Evolutionary conservation across 2,888 invertebrate genomes (phyloP).

Genomic region (Acrobasis consociella): DNA sequence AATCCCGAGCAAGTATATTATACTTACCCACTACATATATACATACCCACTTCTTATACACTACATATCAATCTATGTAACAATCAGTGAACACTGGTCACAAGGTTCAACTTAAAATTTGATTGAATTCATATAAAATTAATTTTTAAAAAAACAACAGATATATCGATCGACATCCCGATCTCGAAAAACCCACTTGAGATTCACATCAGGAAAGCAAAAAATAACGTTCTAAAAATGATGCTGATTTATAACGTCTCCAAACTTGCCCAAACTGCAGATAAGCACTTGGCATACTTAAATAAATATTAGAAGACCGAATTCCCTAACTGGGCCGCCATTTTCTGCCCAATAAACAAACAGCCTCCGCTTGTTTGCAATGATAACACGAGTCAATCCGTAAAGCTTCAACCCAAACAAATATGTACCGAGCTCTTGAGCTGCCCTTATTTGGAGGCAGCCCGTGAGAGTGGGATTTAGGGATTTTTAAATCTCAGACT

Average conservation of each 20-base stretch:
- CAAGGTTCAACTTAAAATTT: no score
- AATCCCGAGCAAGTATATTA: no score
- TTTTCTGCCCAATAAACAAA: slow-evolving; percentile 52
- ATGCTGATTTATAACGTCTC: slow-evolving; percentile 8
- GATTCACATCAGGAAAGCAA: not conserved
- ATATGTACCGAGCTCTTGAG: slow-evolving; percentile 71
- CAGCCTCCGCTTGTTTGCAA: slow-evolving; percentile 64
- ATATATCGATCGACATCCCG: not conserved
- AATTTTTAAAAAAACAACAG: not conserved
- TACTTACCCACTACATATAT: no score
- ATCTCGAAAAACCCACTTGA: not conserved
- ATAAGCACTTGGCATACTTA: slow-evolving; percentile 19
- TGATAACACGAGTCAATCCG: slow-evolving; percentile 71
- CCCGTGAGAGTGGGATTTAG: not conserved
- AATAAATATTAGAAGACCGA: slow-evolving; percentile 23
- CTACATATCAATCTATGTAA: no score
- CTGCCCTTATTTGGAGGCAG: slow-evolving; percentile 41
- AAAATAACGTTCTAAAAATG: not conserved
- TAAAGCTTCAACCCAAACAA: slow-evolving; percentile 67
- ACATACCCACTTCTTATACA: no score
- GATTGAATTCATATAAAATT: no score
- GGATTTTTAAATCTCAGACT: slow-evolving; percentile 32
- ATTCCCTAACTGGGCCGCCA: slow-evolving; percentile 33
- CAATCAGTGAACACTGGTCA: no score
- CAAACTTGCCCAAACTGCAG: slow-evolving; percentile 13